Base-by-base conservation (phyloP, 2,797 vertebrate species). In the Tadarida brasiliensis region DNA sequence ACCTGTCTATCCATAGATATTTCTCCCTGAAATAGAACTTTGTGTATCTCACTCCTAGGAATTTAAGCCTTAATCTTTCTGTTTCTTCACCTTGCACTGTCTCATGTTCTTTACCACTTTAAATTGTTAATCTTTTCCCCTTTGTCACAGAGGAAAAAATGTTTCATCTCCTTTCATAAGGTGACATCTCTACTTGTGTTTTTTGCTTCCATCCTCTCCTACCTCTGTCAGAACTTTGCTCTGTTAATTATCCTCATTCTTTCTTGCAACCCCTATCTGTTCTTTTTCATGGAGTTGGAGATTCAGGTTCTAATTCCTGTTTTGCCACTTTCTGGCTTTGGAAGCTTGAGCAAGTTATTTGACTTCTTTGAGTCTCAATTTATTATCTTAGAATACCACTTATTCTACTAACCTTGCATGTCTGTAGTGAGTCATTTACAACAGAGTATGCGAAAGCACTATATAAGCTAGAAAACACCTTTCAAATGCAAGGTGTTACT, bases 1-100 rank as follows among this genome's bases (percentile, higher is more conserved):
- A 59, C 47, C 26, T 89, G 28, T 63, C 15, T 44, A 44, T 87
- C 76, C 76, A 47, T 24, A 63, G n/a, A 78, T 91, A 30, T 54
- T 95, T 90, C 56, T 96, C 56, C 93, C 74, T 87, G 59, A 94
- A 94, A 85, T 51, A 28, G n/a, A 67, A 94, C 54, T 91, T 91
- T 80, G 35, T 65, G 26, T 87, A 35, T 87, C 20, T 82, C 74
- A 68, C 26, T 77, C 16, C 26, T 94, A 63, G 59, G 47, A 77
- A 92, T 82, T 78, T 51, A 83, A 35, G n/a, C 76, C 17, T 61
- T 56, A 68, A 57, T 61, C 28, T 85, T 87, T 87, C 35, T 80
- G 30, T 56, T 78, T 90, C 44, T 91, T 88, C 16, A 39, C 15
- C 33, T 92, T 44, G 28, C 9, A 35, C 33, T 56, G 33, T 22